Base-by-base conservation (phyloP, 1,140 invertebrate species). In the Euwallacea fornicatus region DNA sequence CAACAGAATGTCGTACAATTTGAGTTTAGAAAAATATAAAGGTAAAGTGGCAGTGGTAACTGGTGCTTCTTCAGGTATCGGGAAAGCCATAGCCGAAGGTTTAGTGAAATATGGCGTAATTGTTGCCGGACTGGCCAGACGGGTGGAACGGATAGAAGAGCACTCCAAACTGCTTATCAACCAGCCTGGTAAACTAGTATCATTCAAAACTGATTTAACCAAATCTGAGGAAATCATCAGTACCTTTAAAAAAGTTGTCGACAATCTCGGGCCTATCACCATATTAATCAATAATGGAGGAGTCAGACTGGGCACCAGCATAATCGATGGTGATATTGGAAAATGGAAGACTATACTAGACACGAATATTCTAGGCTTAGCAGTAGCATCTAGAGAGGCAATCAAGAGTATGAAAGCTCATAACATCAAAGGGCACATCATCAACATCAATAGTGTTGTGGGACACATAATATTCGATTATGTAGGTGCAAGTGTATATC, bases 241-340 rank as follows among this genome's bases (percentile, higher is more conserved):
- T 21, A 86, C 89, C 43, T 93, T 94, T 76, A 76, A 85, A 58
- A 87, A 85, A 83, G 84, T 88, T 11, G 83, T 87, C 56, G 78
- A 84, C 8, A 84, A 84, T 2, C 81, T 88, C 41, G 89, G 88
- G 7, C 86, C 87, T 10, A 82, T 91, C 0, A 86, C 91, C 76
- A 81, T 93, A 2, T 82, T 92, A 54, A 82, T 94, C 21, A 93
- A 93, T 77, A 92, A 91, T 78, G 91, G 91, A 6, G 91, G 89
- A 11, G 44, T 76, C 2, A 61, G 74, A 2, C 61, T 62, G 0
- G 60, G 67, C 0, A 55, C 58, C 11, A 66, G 15, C 16, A 50
- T 69, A 3, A 15, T 63, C 2, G 53, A 56, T 64, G 53, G 68
- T 21, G 42, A 61, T 43, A 50, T 64, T 33, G 16, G 55, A 7